phyloP scores from a whole-genome alignment of 1,140 invertebrate species.

The Pomacea maculata region DNA sequence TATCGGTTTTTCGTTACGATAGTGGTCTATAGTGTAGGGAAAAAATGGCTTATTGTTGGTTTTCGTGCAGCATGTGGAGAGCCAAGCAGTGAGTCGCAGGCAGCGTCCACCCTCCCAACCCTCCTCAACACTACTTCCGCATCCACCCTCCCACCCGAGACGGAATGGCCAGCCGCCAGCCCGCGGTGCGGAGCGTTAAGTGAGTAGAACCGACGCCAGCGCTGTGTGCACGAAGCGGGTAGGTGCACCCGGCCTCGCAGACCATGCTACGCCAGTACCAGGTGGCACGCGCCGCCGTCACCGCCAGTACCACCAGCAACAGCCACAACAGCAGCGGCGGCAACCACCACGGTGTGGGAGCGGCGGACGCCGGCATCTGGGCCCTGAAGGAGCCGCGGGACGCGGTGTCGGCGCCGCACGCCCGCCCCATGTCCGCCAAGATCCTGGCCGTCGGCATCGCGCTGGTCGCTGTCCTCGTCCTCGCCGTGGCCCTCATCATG shows the following conservation, averaged over 20 bases:
- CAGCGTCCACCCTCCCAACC: neutral
- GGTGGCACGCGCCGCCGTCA: neutral
- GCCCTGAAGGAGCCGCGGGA: constrained; percentile 16
- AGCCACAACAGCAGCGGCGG: neutral
- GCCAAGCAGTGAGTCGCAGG: no score
- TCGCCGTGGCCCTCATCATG: constrained; percentile 47
- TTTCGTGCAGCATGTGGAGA: no score
- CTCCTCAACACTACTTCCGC: neutral
- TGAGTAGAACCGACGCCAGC: neutral
- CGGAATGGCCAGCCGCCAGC: neutral
- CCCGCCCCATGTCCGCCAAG: constrained; percentile 30
- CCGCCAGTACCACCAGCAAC: neutral
- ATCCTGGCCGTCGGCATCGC: constrained; percentile 43
- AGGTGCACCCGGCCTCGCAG: neutral
- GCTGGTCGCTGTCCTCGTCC: constrained; percentile 34
- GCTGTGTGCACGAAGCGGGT: neutral
- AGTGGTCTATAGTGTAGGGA: no score
- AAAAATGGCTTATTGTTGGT: no score
- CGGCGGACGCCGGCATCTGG: neutral
- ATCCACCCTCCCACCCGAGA: neutral
- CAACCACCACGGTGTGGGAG: neutral
- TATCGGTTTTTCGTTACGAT: no score
- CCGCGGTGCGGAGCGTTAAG: neutral
- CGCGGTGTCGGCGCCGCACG: neutral
- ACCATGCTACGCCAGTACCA: neutral